These are phyloP conservation scores for Philopedon plagiatum DNA, from an alignment of 2,888 invertebrate genomes.

Conservation along the genomic window DNA sequence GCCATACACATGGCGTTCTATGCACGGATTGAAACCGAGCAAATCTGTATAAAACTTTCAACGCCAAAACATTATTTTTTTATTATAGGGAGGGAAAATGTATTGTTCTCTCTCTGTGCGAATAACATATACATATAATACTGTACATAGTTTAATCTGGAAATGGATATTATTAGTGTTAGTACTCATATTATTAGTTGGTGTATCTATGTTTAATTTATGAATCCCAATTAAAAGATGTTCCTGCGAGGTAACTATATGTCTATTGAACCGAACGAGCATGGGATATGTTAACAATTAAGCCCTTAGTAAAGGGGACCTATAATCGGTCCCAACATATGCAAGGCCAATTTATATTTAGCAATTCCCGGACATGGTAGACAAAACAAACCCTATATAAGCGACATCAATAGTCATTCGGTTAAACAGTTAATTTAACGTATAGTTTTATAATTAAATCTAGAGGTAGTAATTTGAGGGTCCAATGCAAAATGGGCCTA, in stretches of 20 bases:
- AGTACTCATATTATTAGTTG: too few relatives aligned
- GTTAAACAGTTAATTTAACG: neutral
- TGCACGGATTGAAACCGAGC: too few relatives aligned
- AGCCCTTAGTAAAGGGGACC: constrained; percentile 20
- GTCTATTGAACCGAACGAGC: constrained; percentile 5
- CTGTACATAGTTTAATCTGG: too few relatives aligned
- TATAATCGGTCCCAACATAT: constrained; percentile 16
- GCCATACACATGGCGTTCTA: too few relatives aligned
- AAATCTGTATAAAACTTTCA: too few relatives aligned
- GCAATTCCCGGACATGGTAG: constrained; percentile 11
- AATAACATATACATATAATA: too few relatives aligned
- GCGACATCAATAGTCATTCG: neutral
- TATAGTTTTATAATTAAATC: neutral
- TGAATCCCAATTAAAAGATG: constrained; percentile 24
- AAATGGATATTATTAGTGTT: too few relatives aligned
- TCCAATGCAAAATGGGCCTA: too few relatives aligned
- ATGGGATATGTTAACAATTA: constrained; percentile 24
- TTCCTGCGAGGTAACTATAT: constrained; percentile 12
- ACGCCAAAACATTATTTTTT: too few relatives aligned
- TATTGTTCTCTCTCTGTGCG: too few relatives aligned
- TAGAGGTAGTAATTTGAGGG: neutral
- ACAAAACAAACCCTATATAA: constrained; percentile 22
- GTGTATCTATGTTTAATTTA: neutral
- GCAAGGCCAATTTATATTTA: constrained; percentile 25
- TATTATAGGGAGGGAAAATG: too few relatives aligned